phyloP scores from a whole-genome alignment of 2,113 vertebrate species.

The Odocoileus virginianus region DNA sequence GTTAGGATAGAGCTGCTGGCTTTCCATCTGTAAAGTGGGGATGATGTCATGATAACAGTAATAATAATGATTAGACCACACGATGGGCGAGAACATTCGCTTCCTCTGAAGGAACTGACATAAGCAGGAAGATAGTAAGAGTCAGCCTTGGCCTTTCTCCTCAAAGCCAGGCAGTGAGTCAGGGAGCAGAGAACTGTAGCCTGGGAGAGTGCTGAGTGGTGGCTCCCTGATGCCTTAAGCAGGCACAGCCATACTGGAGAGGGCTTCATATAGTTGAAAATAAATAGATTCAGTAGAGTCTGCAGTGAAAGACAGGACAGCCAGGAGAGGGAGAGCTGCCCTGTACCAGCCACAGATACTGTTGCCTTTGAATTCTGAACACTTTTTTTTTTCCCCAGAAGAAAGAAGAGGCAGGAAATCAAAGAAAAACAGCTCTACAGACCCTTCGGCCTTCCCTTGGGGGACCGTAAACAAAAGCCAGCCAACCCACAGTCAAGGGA shows the following conservation, averaged over 20 bases:
- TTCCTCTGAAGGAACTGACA: background rate
- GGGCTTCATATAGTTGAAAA: background rate
- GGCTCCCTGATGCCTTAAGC: background rate
- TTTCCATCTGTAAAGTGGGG: background rate
- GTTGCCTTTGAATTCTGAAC: background rate
- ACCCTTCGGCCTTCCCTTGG: background rate
- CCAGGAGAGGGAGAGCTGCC: background rate
- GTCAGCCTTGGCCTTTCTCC: background rate
- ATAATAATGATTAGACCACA: too few species aligned
- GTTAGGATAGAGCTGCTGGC: background rate
- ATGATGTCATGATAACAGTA: background rate
- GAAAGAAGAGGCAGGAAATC: conserved; percentile 25
- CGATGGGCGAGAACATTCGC: fast-evolving
- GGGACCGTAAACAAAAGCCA: background rate
- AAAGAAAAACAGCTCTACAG: conserved; percentile 25
- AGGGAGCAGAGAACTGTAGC: background rate
- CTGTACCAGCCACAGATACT: background rate
- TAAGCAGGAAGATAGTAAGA: background rate
- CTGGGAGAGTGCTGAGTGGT: background rate
- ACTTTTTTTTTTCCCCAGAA: background rate
- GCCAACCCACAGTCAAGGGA: background rate
- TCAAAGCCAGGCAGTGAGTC: background rate
- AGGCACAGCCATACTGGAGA: background rate
- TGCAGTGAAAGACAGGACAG: background rate
- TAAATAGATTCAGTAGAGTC: background rate